A percentile compares a stretch with the other conserved stretches of the same genome.
Evolutionary conservation across 2,113 vertebrate species (phyloP).

Genomic region (Pseudois nayaur): DNA sequence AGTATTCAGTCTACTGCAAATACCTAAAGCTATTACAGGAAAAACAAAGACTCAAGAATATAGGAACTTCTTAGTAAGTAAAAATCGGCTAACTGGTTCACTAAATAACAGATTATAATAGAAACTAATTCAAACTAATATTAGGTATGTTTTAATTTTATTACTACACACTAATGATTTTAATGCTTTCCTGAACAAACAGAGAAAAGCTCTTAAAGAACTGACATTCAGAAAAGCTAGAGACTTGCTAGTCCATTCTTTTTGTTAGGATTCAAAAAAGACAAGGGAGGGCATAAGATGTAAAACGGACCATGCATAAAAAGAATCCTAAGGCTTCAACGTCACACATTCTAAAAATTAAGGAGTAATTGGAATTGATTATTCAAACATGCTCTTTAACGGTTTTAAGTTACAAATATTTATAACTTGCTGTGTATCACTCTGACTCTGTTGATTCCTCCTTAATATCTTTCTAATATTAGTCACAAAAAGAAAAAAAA

Average conservation of each 20-base stretch:
- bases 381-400: background rate
- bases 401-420: background rate
- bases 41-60: background rate
- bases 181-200: background rate
- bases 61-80: background rate
- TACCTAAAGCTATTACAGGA: background rate
- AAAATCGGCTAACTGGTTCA: background rate
- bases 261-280: background rate
- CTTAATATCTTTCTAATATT: background rate
- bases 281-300: background rate
- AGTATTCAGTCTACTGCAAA: constrained; percentile 12
- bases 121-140: background rate
- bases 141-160: constrained; percentile 4
- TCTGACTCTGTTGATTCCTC: background rate
- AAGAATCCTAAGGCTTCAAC: background rate
- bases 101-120: background rate
- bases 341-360: background rate
- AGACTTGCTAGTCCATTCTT: background rate
- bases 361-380: background rate
- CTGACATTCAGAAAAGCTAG: background rate
- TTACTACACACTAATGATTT: background rate
- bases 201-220: background rate
- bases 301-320: background rate
- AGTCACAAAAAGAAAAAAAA: background rate
- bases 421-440: background rate